Evolutionary conservation across 2,113 vertebrate species (phyloP).

Genomic region (Oreochromis aureus): DNA sequence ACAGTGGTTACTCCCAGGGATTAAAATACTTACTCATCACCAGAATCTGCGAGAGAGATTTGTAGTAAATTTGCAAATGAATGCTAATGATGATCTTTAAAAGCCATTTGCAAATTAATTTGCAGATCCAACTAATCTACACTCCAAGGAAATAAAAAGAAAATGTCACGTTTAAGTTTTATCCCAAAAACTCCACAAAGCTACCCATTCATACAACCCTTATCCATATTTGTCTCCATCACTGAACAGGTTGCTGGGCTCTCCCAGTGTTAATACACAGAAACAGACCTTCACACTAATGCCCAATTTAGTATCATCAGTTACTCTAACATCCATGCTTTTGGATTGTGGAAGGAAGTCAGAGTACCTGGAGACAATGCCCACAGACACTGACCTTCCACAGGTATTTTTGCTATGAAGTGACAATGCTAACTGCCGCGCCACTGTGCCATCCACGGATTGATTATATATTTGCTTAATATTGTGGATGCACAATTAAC

Average conservation of each 20-base stretch:
- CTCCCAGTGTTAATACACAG: not conserved
- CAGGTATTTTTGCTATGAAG: too few species aligned
- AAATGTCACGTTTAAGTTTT: not conserved
- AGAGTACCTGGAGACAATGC: too few species aligned
- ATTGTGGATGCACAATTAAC: too few species aligned
- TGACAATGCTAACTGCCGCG: too few species aligned
- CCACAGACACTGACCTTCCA: too few species aligned
- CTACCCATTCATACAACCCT: not conserved
- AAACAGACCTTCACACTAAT: fast-evolving
- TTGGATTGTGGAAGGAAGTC: not conserved
- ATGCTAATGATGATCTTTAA: not conserved
- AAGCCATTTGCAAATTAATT: not conserved
- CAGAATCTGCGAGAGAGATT: not conserved
- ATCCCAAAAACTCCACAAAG: not conserved
- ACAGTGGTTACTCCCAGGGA: not conserved
- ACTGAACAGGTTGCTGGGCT: not conserved
- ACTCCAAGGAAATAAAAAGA: not conserved
- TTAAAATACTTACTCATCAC: not conserved
- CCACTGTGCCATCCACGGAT: too few species aligned
- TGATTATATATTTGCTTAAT: too few species aligned
- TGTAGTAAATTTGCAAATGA: not conserved
- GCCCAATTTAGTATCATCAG: not conserved
- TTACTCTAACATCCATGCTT: not conserved
- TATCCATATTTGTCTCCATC: not conserved
- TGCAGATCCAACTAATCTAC: not conserved